Base-by-base conservation (phyloP, 2,888 invertebrate species). In the Agonopterix subpropinquella region DNA sequence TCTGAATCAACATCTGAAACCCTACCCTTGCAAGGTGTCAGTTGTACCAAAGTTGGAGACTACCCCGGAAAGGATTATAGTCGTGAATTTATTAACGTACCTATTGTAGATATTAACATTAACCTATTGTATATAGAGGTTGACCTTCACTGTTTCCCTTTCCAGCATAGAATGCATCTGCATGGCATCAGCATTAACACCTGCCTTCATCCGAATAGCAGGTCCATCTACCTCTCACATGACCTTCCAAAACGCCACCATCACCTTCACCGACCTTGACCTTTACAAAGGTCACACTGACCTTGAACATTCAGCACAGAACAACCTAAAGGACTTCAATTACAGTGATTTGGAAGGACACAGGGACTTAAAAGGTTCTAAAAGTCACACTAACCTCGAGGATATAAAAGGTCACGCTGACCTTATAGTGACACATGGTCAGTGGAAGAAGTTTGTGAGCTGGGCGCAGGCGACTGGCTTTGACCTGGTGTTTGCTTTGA, bases 161-260 rank as follows among this genome's bases (percentile, higher is more conserved):
- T 36, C 48, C 73, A 90, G 90, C 47, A 89, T 90, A 67, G 87
- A 90, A 49, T 89, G 92, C 46, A 74, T 91, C 28, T 91, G 91
- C 53, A 90, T 95, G 90, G 93, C 93, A 0, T 89, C 90, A 36
- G 89, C 92, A 2, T 73, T 96, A 11, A 85, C 92, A 0, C 95
- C 96, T 1, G 92, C 94, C 0, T 94, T 91, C 73, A 75, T 96
- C 2, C 90, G 95, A 47, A 89, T 96, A 43, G 92, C 92, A 11
- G 95, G 95, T 0, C 92, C 92, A 0, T 90, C 90, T 47, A 92
- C 92, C 1, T 78, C 90, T 1, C 77, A 76, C 47, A 77, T 90
- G 53, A 67, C 70, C 11, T 85, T 88, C 63, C 66, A 70, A 48
- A 87, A 87, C 59, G 63, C 74, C 2, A 79, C 77, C 18, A 72